Evolutionary conservation across 1,140 invertebrate species (phyloP), one percentile per base, ranked within the genome.

Genomic region (Drosophila baimaii): DNA sequence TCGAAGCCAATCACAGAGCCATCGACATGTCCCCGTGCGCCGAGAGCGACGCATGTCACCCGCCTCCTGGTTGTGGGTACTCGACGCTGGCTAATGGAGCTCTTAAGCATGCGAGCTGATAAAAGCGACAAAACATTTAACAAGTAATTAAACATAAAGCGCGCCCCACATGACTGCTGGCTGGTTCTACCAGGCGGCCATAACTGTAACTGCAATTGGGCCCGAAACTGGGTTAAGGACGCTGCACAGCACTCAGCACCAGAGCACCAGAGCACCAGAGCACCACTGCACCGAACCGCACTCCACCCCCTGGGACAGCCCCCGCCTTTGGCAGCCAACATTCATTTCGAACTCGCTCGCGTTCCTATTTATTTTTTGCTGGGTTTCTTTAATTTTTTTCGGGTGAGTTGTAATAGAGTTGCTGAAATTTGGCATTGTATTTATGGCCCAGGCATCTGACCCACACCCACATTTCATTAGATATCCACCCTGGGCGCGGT

Each of bases 101-200:
- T 86, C 76, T 79, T 70, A 82, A 78, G 57, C 66, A 65, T 82
- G 64, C 62, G 41, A 44, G 51, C 79, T 80, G 83, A 88, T 88
- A 88, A 88, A 59, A 79, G 78, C 65, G 80, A 86, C 83, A 86
- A 88, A 88, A 78, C 84, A 84, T 84, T 89, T 89, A 89, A 89
- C 84, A 89, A 84, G 80, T 89, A 89, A 89, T 89, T 89, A 89
- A 89, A 89, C 84, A 88, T 89, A 88, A 82, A 83, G 65, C 65
- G 55, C 77, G 49, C 70, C 62, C 72, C 49, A 68, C 47, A 54
- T 72, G 55, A 39, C 46, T 59, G 70, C 43, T 52, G 49, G 51
- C 56, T 71, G 31, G 61, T 59, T 61, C 63, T 47, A 39, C 56
- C 31, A 29, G 27, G 64, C 63, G 46, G 46, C 44, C 27, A 51